Conservation (phyloP, 2,113 vertebrate species). For the Sciurus niger region DNA sequence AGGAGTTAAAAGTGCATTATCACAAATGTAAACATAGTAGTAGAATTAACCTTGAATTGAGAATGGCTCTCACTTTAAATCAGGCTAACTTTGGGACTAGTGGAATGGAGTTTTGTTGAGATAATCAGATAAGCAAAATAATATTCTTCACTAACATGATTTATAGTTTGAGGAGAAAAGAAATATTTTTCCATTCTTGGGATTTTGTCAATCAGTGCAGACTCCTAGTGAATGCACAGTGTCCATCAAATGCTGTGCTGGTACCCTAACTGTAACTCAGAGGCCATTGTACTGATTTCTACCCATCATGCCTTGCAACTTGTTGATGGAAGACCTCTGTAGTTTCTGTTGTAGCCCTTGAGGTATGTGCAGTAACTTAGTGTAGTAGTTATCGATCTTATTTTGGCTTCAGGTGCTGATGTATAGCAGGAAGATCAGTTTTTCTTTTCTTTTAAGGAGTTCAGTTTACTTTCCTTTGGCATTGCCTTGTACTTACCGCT, state of each 20-base stretch:
- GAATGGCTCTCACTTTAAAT: conserved; percentile 52
- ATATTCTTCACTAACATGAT: background rate
- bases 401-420: conserved; percentile 58
- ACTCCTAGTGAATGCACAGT: background rate
- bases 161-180: conserved; percentile 50
- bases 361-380: background rate
- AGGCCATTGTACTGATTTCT: background rate
- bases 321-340: background rate
- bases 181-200: conserved; percentile 9
- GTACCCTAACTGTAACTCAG: background rate
- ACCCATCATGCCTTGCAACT: background rate
- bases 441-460: conserved; percentile 35
- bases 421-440: conserved; percentile 30
- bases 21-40: conserved; percentile 52
- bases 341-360: background rate
- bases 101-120: conserved; percentile 8
- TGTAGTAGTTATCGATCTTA: conserved; percentile 37
- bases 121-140: conserved; percentile 28
- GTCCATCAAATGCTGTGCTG: background rate
- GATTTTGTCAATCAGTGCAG: background rate
- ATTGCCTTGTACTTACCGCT: background rate
- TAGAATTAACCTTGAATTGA: conserved; percentile 54
- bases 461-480: background rate
- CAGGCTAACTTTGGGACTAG: conserved; percentile 59
- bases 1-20: conserved; percentile 55